Conservation (phyloP, 2,113 vertebrate genomes). For the Castor canadensis region DNA sequence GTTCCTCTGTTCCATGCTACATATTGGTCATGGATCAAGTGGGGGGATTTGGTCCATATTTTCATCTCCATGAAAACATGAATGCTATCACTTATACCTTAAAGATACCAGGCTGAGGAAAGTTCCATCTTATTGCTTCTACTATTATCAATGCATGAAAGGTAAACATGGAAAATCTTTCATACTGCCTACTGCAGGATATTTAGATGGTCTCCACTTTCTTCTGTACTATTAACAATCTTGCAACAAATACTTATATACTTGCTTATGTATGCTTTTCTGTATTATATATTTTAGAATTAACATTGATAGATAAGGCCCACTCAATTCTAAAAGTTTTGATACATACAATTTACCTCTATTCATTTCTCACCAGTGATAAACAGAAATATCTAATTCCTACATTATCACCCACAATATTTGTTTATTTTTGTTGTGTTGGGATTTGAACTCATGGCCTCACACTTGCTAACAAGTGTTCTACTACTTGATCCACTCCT, state of each 20-base stretch:
- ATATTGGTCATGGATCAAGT: neutral
- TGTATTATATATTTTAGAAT: neutral
- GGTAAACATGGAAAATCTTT: neutral
- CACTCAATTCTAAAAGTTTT: neutral
- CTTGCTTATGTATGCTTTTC: neutral
- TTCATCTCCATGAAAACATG: neutral
- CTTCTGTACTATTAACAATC: neutral
- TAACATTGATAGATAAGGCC: neutral
- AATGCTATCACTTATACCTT: too few relatives aligned
- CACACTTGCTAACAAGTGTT: too few relatives aligned
- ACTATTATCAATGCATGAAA: neutral
- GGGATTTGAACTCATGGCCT: too few relatives aligned
- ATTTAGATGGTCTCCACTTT: neutral
- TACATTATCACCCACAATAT: neutral
- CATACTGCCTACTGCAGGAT: neutral
- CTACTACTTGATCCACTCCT: too few relatives aligned
- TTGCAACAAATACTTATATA: neutral
- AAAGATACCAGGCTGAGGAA: neutral
- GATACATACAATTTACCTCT: neutral
- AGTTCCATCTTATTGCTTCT: neutral
- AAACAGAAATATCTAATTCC: neutral
- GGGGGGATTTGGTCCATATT: neutral
- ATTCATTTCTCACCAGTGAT: neutral
- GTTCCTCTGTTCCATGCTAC: neutral
- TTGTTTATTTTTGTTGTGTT: too few relatives aligned